phyloP scores from a whole-genome alignment of 2,113 vertebrate species.

The Anseranas semipalmata region DNA sequence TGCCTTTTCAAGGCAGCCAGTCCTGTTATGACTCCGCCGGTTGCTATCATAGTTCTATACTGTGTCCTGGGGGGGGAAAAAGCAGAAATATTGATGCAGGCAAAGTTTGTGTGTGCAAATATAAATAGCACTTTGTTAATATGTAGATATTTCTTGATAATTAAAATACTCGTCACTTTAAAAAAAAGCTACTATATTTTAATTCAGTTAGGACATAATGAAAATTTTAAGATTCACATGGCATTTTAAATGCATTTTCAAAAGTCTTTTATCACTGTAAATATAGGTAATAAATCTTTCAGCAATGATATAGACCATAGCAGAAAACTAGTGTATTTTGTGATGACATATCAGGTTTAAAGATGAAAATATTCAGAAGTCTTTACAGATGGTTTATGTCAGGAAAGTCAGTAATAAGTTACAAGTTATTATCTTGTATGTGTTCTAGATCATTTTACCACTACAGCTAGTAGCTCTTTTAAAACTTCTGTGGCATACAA shows the following conservation, averaged over 20 bases:
- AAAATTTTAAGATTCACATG: not conserved
- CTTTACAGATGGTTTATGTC: not conserved
- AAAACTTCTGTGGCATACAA: not conserved
- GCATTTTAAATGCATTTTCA: not conserved
- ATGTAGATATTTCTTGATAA: not conserved
- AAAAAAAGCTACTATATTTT: not conserved
- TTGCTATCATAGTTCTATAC: slow-evolving; percentile 88
- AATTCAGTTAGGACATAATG: not conserved
- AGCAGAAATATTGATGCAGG: not conserved
- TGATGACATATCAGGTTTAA: not conserved
- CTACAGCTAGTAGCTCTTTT: not conserved
- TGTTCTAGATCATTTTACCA: not conserved
- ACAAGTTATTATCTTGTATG: not conserved
- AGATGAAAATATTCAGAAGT: not conserved
- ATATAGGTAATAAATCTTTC: not conserved
- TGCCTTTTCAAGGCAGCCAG: slow-evolving; percentile 97
- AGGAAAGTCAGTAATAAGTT: not conserved
- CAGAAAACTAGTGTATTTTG: not conserved
- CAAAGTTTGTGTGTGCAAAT: not conserved
- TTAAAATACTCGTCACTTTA: not conserved
- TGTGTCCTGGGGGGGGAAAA: slow-evolving; percentile 60
- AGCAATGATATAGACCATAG: not conserved
- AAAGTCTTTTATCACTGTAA: not conserved
- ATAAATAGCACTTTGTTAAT: not conserved
- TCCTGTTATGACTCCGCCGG: slow-evolving; percentile 95